Base-by-base conservation (phyloP, 2,797 vertebrate species). In the Stomatorhinus walkeri region DNA sequence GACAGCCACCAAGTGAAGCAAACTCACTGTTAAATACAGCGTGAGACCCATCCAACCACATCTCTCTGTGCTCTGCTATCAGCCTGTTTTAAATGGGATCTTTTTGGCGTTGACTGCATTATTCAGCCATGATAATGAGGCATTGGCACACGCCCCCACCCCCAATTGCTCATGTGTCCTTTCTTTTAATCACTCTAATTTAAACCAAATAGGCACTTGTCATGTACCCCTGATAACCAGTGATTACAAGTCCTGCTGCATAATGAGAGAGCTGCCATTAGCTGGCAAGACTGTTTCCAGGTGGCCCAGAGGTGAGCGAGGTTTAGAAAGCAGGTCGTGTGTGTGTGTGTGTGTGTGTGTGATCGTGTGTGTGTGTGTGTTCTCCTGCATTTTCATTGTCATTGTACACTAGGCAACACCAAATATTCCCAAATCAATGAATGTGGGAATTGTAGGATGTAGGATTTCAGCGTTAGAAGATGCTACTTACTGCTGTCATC, bases 191-290 rank as follows among this genome's bases (percentile, higher is more conserved):
- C 79, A 83, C 43, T 48, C 79, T 83, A 83, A 83, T 83, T 43
- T 83, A 48, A 83, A 48, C 36, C 79, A 83, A 83, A 83, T 46
- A 83, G 79, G 79, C 79, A 83, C 43, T 83, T 83, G 79, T 83
- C 79, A 83, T 51, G 81, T 49, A 28, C 46, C 81, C 22, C 46
- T 28, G 81, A 10, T 84, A 51, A 84, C 43, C 81, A 48, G 48
- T 22, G 36, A 83, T 83, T 83, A 83, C 43, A 43, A 83, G 43
- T 84, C 10, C 81, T 49, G 46, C 22, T 12, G 19, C 46, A 48
- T 84, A 51, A 51, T 49, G 22, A 24, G 81, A 51, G 8, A 51
- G 22, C n/a, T 84, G 46, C 43, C 48, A 24, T 84, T 46, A 28
- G 3, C 7, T 22, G 9, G 46, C 1, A 84, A 24, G 43, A 3